Evolutionary conservation across 2,797 vertebrate genomes (phyloP), one percentile per base, ranked within the genome.

Genomic region (Gouania willdenowi): DNA sequence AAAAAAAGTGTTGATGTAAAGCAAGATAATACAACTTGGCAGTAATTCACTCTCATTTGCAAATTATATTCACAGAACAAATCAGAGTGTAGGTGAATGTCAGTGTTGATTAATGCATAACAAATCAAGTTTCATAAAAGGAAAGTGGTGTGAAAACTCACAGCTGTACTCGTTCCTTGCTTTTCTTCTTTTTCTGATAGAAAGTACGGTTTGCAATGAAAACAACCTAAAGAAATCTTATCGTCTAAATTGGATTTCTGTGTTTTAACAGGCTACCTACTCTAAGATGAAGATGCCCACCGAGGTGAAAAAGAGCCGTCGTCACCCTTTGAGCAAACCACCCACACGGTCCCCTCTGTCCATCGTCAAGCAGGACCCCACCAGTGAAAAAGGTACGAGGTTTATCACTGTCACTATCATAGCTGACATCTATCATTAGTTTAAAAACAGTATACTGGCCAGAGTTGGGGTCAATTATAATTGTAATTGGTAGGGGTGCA

Each of bases 301-400:
- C 49, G 92, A 94, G 71, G 92, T 98, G 28, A 98, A 94, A 60
- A 98, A 95, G 83, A 98, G 95, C 52, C 89, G 97, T 0, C 91
- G 95, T 3, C 97, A 98, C 55, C 97, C 95, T 0, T 79, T 98
- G 73, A 94, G 90, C 65, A 92, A 93, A 22, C 95, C 95, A 0
- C 95, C 97, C 9, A 92, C 87, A 6, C 89, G 93, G 3, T 95
- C 94, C 1, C 97, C 93, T 0, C 58, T 94, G 32, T 94, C 93
- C 0, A 91, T 98, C 26, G 92, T 99, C 26, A 98, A 98, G 19
- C 94, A 97, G 60, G 94, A 97, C 41, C 85, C 83, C 2, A 86
- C 89, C 0, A 92, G 88, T 0, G 94, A 97, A 0, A 94, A 92
- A 82, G 95, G 97, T 98, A 54, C 61, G 84, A 57, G 6, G 3